Base-by-base conservation (phyloP, 2,797 vertebrate genomes). In the Decapterus maruadsi region DNA sequence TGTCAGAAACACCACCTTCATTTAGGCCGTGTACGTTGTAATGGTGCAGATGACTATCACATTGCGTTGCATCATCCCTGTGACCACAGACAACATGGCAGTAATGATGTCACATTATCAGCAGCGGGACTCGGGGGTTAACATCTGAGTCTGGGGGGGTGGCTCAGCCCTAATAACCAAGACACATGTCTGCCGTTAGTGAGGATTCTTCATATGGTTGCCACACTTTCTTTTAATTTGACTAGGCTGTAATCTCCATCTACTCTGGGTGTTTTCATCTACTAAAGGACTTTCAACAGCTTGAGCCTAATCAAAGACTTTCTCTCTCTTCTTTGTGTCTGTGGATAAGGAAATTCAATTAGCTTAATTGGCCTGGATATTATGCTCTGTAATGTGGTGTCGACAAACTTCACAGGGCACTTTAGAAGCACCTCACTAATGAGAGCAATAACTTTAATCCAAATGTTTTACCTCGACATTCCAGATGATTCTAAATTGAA, bases 331-430 rank as follows among this genome's bases (percentile, higher is more conserved):
- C 80, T 78, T 72, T 86, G 83, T 90, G 83, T 93, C 85, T 87
- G 86, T 75, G 90, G 89, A 94, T 90, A 92, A 93, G 91, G 85
- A 92, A 92, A 93, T 94, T 94, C 90, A 94, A 92, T 93, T 93
- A 93, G 91, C 85, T 87, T 94, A 94, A 94, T 91, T 94, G 93
- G 93, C 85, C 89, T 90, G 86, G 86, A 92, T 92, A 92, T 92
- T 93, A 92, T 86, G 75, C 81, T 86, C 83, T 88, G 88, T 91
- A 91, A 92, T 89, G 89, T 87, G 77, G 85, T 92, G 89, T 93
- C 83, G 88, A 93, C 92, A 93, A 92, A 92, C 91, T 93, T 94
- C 89, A 89, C 88, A 90, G 86, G 80, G 79, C 84, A 84, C 89
- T 93, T 90, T 86, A 79, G 70, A 90, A 92, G 86, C 80, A 88